Percentiles rank a stretch among this genome's conserved stretches.
phyloP scores from a whole-genome alignment of 2,113 vertebrate species.

The Eubucco bourcierii region DNA sequence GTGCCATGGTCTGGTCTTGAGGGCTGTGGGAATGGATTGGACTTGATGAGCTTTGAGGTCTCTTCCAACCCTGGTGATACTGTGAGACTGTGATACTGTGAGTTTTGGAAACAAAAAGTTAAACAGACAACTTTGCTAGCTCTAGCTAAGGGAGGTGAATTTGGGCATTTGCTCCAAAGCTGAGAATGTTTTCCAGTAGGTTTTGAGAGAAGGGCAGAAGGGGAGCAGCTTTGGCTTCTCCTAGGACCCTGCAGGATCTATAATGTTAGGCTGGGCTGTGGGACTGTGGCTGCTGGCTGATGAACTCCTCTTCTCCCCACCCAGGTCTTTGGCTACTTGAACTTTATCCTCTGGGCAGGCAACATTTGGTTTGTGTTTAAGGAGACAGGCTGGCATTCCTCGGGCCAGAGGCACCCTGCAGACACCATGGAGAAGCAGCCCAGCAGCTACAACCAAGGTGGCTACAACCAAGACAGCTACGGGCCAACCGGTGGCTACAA shows the following conservation, averaged over 20 bases:
- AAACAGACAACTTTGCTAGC: neutral
- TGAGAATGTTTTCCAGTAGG: neutral
- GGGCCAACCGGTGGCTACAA: constrained; percentile 83
- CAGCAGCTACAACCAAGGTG: constrained; percentile 84
- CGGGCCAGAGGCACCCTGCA: constrained; percentile 78
- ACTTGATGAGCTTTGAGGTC: no score
- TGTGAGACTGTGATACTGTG: no score
- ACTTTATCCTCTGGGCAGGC: constrained; percentile 98
- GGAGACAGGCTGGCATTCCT: constrained; percentile 96
- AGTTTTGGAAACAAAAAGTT: neutral
- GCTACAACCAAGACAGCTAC: constrained; percentile 86
- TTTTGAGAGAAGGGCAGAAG: neutral
- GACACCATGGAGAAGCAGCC: constrained; percentile 87
- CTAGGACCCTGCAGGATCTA: rapidly evolving
- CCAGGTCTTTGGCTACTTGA: constrained; percentile 96
- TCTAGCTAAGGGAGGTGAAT: no score
- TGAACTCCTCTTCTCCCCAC: constrained; percentile 12
- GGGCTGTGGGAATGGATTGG: no score
- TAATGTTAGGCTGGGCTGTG: neutral
- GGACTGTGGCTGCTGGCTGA: neutral
- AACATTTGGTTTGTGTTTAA: constrained; percentile 99
- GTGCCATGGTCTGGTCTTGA: no score
- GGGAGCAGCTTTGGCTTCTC: neutral
- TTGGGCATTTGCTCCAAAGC: no score
- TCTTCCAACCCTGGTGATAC: no score